phyloP scores from a whole-genome alignment of 2,888 invertebrate species.

The Diloba caeruleocephala region DNA sequence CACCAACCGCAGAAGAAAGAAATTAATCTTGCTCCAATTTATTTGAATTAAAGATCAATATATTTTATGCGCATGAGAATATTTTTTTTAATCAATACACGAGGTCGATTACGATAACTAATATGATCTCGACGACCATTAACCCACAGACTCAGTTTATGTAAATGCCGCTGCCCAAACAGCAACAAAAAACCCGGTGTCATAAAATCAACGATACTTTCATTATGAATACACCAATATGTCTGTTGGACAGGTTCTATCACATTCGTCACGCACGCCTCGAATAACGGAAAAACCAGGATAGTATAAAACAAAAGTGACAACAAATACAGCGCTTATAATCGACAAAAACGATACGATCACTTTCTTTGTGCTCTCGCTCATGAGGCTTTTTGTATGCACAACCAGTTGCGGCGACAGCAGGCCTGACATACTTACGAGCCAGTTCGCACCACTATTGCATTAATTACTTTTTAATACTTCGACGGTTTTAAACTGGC shows the following conservation, averaged over 20 bases:
- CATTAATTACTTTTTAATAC: conserved; percentile 39
- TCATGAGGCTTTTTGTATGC: conserved; percentile 73
- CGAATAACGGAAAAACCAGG: conserved; percentile 35
- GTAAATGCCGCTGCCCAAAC: no score
- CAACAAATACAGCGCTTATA: conserved; percentile 44
- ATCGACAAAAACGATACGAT: conserved; percentile 60
- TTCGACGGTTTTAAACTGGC: conserved; percentile 48
- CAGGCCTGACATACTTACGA: conserved; percentile 67
- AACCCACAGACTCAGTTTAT: no score
- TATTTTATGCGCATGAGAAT: no score
- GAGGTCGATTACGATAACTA: no score
- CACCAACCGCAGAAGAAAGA: no score
- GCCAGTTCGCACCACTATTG: conserved; percentile 14
- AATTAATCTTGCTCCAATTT: no score
- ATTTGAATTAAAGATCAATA: no score
- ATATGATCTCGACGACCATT: no score
- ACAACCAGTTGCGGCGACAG: conserved; percentile 61
- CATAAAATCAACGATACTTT: no score
- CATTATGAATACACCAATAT: neutral
- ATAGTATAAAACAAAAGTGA: conserved; percentile 50
- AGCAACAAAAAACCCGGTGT: no score
- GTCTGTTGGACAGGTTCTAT: neutral
- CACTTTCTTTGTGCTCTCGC: conserved; percentile 76
- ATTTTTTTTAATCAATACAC: no score
- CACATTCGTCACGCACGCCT: conserved; percentile 26